Evolutionary conservation across 2,797 vertebrate genomes (phyloP).

Genomic region (Dipus sagitta): DNA sequence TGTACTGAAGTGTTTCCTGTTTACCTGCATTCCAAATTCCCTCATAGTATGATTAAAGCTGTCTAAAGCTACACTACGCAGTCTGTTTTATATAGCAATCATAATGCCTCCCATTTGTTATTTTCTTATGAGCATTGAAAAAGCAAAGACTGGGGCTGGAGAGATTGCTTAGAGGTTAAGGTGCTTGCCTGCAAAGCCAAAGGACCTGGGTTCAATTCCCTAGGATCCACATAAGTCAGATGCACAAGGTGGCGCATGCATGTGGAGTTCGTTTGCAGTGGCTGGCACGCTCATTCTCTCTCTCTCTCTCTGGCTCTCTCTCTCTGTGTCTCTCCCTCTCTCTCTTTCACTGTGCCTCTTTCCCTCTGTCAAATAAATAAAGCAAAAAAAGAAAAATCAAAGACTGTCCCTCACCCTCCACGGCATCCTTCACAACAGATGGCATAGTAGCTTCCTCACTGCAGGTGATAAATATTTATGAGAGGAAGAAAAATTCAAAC

Average conservation of each 20-base stretch:
- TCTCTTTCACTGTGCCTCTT: no score
- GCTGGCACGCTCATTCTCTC: no score
- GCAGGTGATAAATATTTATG: conserved; percentile 6
- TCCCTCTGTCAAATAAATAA: no score
- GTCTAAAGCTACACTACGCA: not conserved
- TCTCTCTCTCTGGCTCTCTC: no score
- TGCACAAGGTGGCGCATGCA: no score
- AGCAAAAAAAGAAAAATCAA: not conserved
- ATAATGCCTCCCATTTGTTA: not conserved
- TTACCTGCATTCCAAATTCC: not conserved
- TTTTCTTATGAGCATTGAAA: conserved; percentile 16
- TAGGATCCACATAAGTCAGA: no score
- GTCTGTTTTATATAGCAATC: not conserved
- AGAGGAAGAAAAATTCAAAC: not conserved
- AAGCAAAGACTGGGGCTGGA: not conserved
- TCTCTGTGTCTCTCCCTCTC: no score
- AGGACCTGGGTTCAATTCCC: no score
- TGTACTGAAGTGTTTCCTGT: conserved; percentile 8
- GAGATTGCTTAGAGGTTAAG: no score
- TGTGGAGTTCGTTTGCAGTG: no score
- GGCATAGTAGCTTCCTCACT: not conserved
- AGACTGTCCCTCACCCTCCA: not conserved
- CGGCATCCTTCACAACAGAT: not conserved
- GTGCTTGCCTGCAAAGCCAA: no score
- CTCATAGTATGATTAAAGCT: not conserved